Conservation (phyloP, 2,113 vertebrate species). For the Rhombomys opimus region DNA sequence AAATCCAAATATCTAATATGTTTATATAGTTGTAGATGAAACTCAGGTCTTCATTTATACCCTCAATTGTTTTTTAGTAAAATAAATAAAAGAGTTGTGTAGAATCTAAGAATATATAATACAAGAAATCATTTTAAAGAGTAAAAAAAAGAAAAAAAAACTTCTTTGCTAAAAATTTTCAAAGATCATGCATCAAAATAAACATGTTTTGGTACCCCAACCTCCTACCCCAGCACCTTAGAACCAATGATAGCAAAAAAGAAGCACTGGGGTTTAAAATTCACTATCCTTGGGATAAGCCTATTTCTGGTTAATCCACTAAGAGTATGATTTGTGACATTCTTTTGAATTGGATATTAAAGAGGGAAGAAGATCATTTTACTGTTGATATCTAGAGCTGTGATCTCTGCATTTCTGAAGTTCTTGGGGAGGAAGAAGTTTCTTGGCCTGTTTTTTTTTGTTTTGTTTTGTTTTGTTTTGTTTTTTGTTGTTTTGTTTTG, state of each 20-base stretch:
- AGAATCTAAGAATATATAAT: not conserved
- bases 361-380: not conserved
- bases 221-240: not conserved
- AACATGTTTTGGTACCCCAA: not conserved
- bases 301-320: not conserved
- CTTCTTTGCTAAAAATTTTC: not conserved
- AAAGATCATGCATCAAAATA: not conserved
- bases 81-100: not conserved
- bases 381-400: not conserved
- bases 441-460: not conserved
- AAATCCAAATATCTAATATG: not conserved
- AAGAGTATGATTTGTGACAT: not conserved
- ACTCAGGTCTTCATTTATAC: not conserved
- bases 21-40: not conserved
- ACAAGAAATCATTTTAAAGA: not conserved
- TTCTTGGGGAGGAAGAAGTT: not conserved
- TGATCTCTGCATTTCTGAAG: not conserved
- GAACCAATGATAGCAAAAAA: not conserved
- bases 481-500: too few relatives aligned
- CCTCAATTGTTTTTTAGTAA: not conserved
- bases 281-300: not conserved
- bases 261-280: not conserved
- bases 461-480: too few relatives aligned
- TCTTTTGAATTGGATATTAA: not conserved
- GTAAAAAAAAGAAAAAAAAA: not conserved